A percentile compares a stretch with the other conserved stretches of the same genome.
phyloP scores from a whole-genome alignment of 2,113 vertebrate genomes.

The Atlantisia rogersi region DNA sequence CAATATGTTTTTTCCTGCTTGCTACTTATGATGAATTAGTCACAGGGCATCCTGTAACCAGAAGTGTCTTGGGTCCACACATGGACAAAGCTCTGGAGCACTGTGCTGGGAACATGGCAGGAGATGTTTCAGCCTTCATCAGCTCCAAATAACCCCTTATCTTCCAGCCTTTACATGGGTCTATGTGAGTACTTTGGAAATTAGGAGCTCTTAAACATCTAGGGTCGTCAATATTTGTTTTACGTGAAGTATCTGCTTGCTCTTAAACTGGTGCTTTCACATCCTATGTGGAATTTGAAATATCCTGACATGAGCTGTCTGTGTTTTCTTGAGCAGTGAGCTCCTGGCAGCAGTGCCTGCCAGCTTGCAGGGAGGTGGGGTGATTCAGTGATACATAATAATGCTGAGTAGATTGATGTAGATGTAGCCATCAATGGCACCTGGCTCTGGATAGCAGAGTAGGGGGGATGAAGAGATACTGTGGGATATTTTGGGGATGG shows the following conservation, averaged over 20 bases:
- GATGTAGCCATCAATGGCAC: neutral
- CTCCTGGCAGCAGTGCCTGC: neutral
- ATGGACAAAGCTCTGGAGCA: fast-evolving
- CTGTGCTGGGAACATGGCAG: fast-evolving
- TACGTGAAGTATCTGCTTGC: neutral
- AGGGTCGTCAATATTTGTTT: neutral
- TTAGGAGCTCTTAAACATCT: neutral
- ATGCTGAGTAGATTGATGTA: too few relatives aligned
- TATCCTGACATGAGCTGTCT: neutral
- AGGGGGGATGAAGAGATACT: neutral
- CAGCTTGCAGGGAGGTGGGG: neutral
- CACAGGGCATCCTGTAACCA: neutral
- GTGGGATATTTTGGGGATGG: neutral
- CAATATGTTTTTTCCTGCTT: neutral
- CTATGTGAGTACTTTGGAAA: neutral
- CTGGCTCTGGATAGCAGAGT: neutral
- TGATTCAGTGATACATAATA: too few relatives aligned
- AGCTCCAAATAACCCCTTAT: neutral
- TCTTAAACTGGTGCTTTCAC: neutral
- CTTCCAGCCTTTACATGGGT: neutral
- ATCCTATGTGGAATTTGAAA: neutral
- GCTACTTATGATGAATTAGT: neutral
- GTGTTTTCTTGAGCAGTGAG: neutral
- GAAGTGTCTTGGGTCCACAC: too few relatives aligned
- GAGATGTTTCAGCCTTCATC: neutral